These are phyloP conservation scores for Gasterosteus nipponicus DNA, from an alignment of 2,113 vertebrate genomes.

Conservation along the genomic window DNA sequence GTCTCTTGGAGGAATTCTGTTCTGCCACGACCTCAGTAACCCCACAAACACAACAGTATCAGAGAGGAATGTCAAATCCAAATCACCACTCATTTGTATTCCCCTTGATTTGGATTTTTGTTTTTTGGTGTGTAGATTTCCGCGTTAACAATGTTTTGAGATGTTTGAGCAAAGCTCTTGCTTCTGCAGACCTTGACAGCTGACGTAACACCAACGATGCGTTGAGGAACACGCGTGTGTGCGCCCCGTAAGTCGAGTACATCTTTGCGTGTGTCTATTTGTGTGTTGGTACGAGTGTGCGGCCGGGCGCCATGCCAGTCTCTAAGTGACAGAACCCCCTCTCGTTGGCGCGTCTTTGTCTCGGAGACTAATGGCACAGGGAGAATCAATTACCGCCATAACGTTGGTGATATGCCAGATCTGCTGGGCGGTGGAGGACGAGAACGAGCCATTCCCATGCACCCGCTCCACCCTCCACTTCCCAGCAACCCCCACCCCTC, in stretches of 20 bases:
- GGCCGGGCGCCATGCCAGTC: conserved; percentile 85
- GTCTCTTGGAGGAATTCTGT: conserved; percentile 28
- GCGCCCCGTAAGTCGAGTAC: conserved; percentile 20
- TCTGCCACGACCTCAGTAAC: conserved; percentile 36
- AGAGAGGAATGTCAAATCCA: conserved; percentile 47
- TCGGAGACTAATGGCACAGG: conserved; percentile 93
- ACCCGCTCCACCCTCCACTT: conserved; percentile 39
- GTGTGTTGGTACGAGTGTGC: conserved; percentile 66
- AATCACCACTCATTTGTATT: conserved; percentile 62
- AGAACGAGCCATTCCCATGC: conserved; percentile 66
- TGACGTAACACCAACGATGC: conserved; percentile 44
- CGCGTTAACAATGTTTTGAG: conserved; percentile 38
- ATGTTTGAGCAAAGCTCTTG: conserved; percentile 48
- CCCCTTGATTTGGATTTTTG: conserved; percentile 44
- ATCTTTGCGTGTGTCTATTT: conserved; percentile 58
- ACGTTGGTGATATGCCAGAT: conserved; percentile 90
- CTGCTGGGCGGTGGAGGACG: conserved; percentile 52
- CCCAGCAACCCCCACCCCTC: conserved; percentile 20
- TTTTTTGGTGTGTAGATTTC: not conserved
- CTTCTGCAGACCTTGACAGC: conserved; percentile 68
- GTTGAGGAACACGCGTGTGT: conserved; percentile 25
- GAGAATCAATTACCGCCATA: conserved; percentile 94
- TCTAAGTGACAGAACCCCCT: conserved; percentile 90
- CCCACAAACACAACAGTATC: conserved; percentile 46
- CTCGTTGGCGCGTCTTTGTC: conserved; percentile 87